These are phyloP conservation scores for Lottia scabra DNA, from an alignment of 2,888 invertebrate species.

Conservation along the genomic window DNA sequence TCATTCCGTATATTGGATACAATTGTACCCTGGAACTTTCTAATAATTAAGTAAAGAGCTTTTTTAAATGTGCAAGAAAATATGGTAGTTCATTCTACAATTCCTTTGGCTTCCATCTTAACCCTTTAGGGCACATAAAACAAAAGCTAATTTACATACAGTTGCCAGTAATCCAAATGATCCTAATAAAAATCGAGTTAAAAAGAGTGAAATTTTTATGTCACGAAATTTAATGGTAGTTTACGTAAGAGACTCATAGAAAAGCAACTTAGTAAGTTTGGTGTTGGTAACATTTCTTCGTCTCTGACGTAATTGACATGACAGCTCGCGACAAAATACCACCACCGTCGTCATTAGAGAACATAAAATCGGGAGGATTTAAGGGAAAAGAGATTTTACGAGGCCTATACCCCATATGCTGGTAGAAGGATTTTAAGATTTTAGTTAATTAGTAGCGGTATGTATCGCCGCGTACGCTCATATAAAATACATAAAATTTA, in stretches of 20 bases:
- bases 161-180: not conserved
- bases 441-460: not conserved
- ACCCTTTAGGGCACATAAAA: conserved; percentile 2
- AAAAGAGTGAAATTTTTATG: conserved; percentile 7
- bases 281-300: not conserved
- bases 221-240: not conserved
- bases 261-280: not conserved
- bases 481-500: conserved; percentile 6
- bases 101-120: not conserved
- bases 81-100: not conserved
- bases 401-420: not conserved
- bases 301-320: conserved; percentile 6
- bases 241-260: conserved; percentile 1
- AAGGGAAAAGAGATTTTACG: not conserved
- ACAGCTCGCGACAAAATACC: conserved; percentile 1
- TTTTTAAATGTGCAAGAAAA: not conserved
- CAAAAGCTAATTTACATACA: conserved; percentile 4
- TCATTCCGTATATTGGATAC: too few species aligned
- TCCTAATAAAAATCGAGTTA: not conserved
- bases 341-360: not conserved
- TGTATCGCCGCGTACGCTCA: not conserved
- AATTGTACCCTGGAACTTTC: too few species aligned
- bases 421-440: not conserved
- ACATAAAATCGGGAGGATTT: not conserved
- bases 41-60: conserved; percentile 2